These are phyloP conservation scores for Drosophila prolongata DNA, from an alignment of 2,888 invertebrate species.

Conservation along the genomic window DNA sequence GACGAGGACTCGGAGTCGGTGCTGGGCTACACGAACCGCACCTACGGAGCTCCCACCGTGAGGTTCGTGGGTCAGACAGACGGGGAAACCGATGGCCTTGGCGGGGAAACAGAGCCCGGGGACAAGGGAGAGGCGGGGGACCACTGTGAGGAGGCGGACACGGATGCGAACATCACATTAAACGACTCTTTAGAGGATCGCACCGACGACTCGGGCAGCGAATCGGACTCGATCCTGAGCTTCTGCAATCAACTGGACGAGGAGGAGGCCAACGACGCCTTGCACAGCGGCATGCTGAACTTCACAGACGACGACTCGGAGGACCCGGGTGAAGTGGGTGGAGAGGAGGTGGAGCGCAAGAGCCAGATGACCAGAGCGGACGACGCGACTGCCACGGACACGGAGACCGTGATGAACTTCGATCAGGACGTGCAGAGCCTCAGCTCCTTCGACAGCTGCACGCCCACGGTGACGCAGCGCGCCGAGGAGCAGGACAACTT, in stretches of 20 bases:
- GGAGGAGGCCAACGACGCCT: slow-evolving; percentile 11
- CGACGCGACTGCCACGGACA: slow-evolving; percentile 11
- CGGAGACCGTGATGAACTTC: slow-evolving; percentile 21
- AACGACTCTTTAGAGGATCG: not conserved
- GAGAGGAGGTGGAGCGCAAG: not conserved
- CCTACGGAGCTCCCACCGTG: slow-evolving; percentile 58
- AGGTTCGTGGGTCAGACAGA: slow-evolving; percentile 42
- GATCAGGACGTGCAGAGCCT: slow-evolving; percentile 27
- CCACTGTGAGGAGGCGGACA: not conserved
- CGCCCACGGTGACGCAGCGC: slow-evolving; percentile 7
- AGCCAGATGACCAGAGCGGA: slow-evolving; percentile 3
- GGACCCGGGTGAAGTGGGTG: not conserved
- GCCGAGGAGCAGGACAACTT: not conserved
- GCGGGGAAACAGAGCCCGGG: not conserved
- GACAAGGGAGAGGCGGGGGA: not conserved
- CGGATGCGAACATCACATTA: not conserved
- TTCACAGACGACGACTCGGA: not conserved
- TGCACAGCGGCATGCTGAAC: not conserved
- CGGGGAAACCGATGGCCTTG: not conserved
- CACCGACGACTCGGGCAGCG: not conserved
- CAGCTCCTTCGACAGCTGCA: slow-evolving; percentile 30
- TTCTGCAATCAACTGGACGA: slow-evolving; percentile 35
- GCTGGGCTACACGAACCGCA: slow-evolving; percentile 51
- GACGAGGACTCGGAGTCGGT: slow-evolving; percentile 52
- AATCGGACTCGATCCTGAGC: slow-evolving; percentile 14